These are phyloP conservation scores for Oxyteleia sp. DNA, from an alignment of 2,888 invertebrate genomes.

Conservation along the genomic window DNA sequence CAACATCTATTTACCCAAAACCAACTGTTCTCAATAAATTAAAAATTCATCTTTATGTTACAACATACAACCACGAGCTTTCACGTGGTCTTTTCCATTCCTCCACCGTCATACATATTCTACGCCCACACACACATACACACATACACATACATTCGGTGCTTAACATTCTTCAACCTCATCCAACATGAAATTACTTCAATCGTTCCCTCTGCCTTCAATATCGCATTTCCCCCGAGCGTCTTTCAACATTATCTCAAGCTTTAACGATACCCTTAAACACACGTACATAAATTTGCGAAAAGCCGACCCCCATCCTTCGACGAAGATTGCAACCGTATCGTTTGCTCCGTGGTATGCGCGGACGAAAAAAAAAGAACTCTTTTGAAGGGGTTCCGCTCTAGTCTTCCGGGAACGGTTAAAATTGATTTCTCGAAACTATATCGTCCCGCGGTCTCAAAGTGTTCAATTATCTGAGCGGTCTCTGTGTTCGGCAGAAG, in stretches of 20 bases:
- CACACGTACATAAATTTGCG: background rate
- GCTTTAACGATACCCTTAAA: background rate
- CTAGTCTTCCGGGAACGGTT: slow-evolving; percentile 8
- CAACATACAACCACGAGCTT: too few relatives aligned
- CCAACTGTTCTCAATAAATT: too few relatives aligned
- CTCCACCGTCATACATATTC: background rate
- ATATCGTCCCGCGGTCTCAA: slow-evolving; percentile 44
- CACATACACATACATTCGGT: too few relatives aligned
- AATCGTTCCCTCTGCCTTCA: background rate
- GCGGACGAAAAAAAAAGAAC: slow-evolving; percentile 31
- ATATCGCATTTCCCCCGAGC: background rate
- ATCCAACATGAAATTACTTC: background rate
- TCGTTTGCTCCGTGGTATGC: background rate
- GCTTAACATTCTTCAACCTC: background rate
- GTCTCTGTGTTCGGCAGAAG: slow-evolving; percentile 62
- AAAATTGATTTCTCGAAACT: slow-evolving; percentile 65
- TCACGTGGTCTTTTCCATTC: background rate
- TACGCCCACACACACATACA: too few relatives aligned
- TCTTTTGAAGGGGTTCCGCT: slow-evolving; percentile 43
- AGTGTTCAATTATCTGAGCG: slow-evolving; percentile 64
- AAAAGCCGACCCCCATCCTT: slow-evolving; percentile 8
- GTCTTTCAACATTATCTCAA: background rate
- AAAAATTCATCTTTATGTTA: too few relatives aligned
- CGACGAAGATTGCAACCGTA: slow-evolving; percentile 11
- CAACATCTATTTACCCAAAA: too few relatives aligned